Conservation (phyloP, 2,113 vertebrate species). For the Tapirus terrestris region DNA sequence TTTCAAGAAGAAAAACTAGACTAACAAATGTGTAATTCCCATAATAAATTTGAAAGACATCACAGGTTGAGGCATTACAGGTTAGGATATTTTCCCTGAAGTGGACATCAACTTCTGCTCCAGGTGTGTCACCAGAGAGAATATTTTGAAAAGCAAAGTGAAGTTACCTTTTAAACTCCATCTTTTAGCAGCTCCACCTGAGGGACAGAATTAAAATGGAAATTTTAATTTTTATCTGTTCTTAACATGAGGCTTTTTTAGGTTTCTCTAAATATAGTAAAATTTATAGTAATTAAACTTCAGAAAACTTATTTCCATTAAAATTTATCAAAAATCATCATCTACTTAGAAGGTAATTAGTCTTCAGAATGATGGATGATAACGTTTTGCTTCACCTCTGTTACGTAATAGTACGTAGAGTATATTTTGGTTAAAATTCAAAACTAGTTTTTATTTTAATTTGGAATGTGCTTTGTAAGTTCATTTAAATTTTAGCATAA, state of each 20-base stretch:
- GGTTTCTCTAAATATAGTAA: not conserved
- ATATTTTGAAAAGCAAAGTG: not conserved
- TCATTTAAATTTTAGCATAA: not conserved
- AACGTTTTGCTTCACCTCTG: not conserved
- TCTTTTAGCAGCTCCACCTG: not conserved
- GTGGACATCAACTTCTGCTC: not conserved
- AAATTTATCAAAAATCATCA: slow-evolving; percentile 2
- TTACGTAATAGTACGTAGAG: not conserved
- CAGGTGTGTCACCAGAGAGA: not conserved
- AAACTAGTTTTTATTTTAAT: slow-evolving; percentile 14
- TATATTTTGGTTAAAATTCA: slow-evolving; percentile 27
- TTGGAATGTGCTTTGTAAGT: not conserved
- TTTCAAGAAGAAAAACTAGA: not conserved
- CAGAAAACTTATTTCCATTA: slow-evolving; percentile 15
- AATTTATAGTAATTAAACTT: not conserved
- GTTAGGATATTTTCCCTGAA: not conserved
- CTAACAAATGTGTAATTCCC: not conserved
- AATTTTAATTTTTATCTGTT: not conserved
- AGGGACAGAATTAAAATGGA: not conserved
- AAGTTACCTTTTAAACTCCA: not conserved
- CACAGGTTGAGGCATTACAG: not conserved
- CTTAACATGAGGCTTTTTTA: not conserved
- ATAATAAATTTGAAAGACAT: not conserved
- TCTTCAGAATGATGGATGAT: not conserved
- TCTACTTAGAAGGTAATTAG: not conserved